Percentiles rank a stretch among this genome's conserved stretches.
Evolutionary conservation across 2,797 vertebrate genomes (phyloP).

Genomic region (Atherinosoma microstoma): DNA sequence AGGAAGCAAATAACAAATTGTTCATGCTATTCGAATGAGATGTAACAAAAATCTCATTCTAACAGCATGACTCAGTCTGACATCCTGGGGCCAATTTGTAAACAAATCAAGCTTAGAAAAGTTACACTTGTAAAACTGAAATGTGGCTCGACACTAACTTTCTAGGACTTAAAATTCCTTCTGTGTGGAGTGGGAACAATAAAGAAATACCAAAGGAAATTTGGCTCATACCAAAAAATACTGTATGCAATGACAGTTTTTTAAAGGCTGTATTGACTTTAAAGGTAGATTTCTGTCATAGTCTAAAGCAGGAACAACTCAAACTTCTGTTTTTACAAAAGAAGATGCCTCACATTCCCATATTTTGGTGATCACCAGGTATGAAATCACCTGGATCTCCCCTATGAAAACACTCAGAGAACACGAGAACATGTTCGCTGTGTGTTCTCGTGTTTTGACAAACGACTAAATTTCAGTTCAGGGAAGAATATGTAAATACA

Average conservation of each 20-base stretch:
- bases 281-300: conserved; percentile 28
- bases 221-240: conserved; percentile 8
- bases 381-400: conserved; percentile 30
- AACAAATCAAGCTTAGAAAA: conserved; percentile 57
- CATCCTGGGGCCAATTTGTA: conserved; percentile 57
- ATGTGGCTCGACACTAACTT: conserved; percentile 26
- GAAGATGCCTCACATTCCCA: neutral
- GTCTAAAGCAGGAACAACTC: conserved; percentile 17
- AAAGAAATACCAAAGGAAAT: conserved; percentile 36
- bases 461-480: conserved; percentile 22
- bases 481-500: conserved; percentile 29
- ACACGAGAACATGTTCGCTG: neutral
- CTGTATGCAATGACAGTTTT: conserved; percentile 19
- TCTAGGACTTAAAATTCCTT: conserved; percentile 53
- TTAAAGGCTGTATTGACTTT: conserved; percentile 20
- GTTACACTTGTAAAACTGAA: conserved; percentile 27
- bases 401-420: neutral
- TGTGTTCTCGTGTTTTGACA: conserved; percentile 36
- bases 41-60: conserved; percentile 67
- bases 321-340: neutral
- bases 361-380: conserved; percentile 46
- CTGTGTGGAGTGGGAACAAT: conserved; percentile 30
- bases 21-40: conserved; percentile 61
- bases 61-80: conserved; percentile 59
- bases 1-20: conserved; percentile 68